A percentile compares a stretch with the other conserved stretches of the same genome.
phyloP scores from a whole-genome alignment of 2,888 invertebrate genomes.

The Chymomyza caudatula region DNA sequence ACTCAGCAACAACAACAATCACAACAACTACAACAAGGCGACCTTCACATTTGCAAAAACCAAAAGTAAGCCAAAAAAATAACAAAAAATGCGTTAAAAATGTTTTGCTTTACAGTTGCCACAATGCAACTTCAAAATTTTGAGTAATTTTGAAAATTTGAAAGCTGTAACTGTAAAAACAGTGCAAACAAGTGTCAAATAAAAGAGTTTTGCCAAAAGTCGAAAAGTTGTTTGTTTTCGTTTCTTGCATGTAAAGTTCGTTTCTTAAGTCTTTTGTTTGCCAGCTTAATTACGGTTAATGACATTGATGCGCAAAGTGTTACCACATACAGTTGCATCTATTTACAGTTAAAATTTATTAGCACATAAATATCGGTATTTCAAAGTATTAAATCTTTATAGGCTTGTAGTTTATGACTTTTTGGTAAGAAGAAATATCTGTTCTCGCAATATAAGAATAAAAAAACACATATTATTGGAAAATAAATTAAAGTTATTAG shows the following conservation, averaged over 20 bases:
- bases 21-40: not conserved
- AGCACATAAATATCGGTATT: too few relatives aligned
- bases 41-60: not conserved
- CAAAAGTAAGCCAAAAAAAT: not conserved
- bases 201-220: not conserved
- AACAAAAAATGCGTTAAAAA: not conserved
- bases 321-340: too few relatives aligned
- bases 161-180: not conserved
- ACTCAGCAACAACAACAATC: not conserved
- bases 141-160: not conserved
- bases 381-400: too few relatives aligned
- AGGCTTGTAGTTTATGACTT: too few relatives aligned
- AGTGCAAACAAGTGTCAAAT: not conserved
- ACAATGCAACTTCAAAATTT: not conserved
- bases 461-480: too few relatives aligned
- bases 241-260: slow-evolving; percentile 44
- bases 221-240: not conserved
- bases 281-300: not conserved
- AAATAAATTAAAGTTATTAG: too few relatives aligned
- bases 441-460: too few relatives aligned
- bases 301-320: too few relatives aligned
- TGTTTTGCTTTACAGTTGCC: not conserved
- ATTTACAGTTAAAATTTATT: too few relatives aligned
- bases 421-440: too few relatives aligned
- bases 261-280: slow-evolving; percentile 67